Evolutionary conservation across 1,140 invertebrate species (phyloP).

Genomic region (Cataglyphis hispanica): DNA sequence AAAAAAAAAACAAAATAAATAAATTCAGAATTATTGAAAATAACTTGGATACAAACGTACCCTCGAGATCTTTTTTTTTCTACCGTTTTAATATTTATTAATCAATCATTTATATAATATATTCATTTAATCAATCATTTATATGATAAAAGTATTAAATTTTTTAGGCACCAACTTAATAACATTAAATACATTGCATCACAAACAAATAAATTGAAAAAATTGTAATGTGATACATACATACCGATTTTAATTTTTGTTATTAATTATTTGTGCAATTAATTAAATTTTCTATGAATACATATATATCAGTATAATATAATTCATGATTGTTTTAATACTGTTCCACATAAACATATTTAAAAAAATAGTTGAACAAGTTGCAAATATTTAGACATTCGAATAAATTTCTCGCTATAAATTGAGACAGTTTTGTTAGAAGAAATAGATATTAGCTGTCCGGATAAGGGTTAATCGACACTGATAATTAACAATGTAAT

Average conservation of each 20-base stretch:
- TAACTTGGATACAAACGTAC: not conserved
- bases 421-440: constrained; percentile 3
- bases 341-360: too few species aligned
- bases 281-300: not conserved
- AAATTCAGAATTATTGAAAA: too few species aligned
- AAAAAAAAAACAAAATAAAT: too few species aligned
- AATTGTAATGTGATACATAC: not conserved
- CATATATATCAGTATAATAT: not conserved
- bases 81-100: not conserved
- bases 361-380: not conserved
- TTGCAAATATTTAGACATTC: not conserved
- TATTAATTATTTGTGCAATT: not conserved
- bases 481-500: constrained; percentile 19
- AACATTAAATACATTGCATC: not conserved
- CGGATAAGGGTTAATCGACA: constrained; percentile 74
- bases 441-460: constrained; percentile 20
- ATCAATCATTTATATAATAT: not conserved
- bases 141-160: not conserved
- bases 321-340: not conserved
- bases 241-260: not conserved
- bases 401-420: not conserved
- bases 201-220: not conserved
- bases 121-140: not conserved
- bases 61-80: not conserved
- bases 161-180: not conserved